phyloP scores from a whole-genome alignment of 2,797 vertebrate species.

The Cynopterus sphinx region DNA sequence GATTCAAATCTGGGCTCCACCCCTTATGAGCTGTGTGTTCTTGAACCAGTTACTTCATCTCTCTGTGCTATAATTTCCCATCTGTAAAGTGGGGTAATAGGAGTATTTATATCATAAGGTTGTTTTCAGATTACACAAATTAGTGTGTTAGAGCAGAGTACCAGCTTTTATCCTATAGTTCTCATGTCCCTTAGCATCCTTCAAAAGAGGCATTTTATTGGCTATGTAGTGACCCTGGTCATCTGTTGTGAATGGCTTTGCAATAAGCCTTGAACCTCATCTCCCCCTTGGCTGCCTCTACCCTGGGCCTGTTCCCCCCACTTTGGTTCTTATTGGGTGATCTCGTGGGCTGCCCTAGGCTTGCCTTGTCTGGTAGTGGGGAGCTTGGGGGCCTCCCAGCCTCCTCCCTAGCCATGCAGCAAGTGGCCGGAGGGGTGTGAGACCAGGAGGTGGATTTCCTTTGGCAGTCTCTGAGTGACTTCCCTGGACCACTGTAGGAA shows the following conservation, averaged over 20 bases:
- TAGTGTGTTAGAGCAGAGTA: background rate
- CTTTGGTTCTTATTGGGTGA: background rate
- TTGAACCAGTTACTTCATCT: background rate
- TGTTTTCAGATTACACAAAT: background rate
- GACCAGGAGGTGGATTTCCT: background rate
- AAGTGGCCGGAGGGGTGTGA: background rate
- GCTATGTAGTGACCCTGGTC: accelerated
- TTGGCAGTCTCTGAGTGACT: background rate
- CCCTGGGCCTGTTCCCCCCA: background rate
- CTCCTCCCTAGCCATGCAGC: background rate
- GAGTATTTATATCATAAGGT: background rate
- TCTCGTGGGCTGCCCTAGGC: background rate
- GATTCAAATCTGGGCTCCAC: background rate
- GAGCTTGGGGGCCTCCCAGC: background rate
- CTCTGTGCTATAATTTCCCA: background rate
- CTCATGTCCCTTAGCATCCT: background rate
- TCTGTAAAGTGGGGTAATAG: background rate
- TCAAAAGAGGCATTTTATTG: background rate
- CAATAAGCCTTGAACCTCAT: background rate
- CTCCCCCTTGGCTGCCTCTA: background rate
- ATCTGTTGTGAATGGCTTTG: background rate
- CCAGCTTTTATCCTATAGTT: accelerated
- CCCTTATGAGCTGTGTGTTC: background rate
- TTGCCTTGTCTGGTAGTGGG: background rate
- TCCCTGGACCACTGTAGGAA: background rate